Evolutionary conservation across 1,140 invertebrate species (phyloP).

Genomic region (fruit fly (Drosophila melanogaster)): DNA sequence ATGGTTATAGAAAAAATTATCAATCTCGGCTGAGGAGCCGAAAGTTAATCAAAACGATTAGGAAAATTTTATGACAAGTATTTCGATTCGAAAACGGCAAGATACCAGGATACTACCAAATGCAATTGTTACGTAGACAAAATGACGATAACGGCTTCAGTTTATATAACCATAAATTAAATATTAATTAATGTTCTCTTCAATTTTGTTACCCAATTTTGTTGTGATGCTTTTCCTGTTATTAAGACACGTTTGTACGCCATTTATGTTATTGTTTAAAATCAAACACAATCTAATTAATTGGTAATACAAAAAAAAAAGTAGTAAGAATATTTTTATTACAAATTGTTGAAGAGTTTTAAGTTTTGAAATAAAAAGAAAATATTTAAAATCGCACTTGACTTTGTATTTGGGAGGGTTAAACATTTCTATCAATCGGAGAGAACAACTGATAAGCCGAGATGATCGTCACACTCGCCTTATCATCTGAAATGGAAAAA

Average conservation of each 20-base stretch:
- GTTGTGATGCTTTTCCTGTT: slow-evolving; percentile 37
- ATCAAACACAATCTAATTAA: slow-evolving; percentile 21
- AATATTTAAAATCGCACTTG: slow-evolving; percentile 47
- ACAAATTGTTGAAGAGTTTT: slow-evolving; percentile 72
- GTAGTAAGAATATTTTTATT: slow-evolving; percentile 62
- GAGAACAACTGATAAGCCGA: slow-evolving; percentile 40
- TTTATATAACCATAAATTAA: slow-evolving; percentile 36
- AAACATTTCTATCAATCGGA: slow-evolving; percentile 8
- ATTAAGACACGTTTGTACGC: slow-evolving; percentile 46
- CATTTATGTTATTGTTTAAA: slow-evolving; percentile 51
- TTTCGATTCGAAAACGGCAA: slow-evolving; percentile 26
- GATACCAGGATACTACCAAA: slow-evolving; percentile 6
- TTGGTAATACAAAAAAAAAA: slow-evolving; percentile 40
- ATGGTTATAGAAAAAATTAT: slow-evolving; percentile 56
- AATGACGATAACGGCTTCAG: slow-evolving; percentile 51
- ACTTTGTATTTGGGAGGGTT: slow-evolving; percentile 13
- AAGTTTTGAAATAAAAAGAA: slow-evolving; percentile 57
- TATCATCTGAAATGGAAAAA: slow-evolving; percentile 44
- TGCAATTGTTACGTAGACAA: slow-evolving; percentile 69
- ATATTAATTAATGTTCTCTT: slow-evolving; percentile 25
- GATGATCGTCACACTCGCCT: slow-evolving; percentile 1
- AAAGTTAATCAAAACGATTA: slow-evolving; percentile 71
- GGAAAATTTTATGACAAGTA: slow-evolving; percentile 62
- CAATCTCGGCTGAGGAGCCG: slow-evolving; percentile 53
- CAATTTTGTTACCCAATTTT: slow-evolving; percentile 36